Percentiles rank a stretch among this genome's conserved stretches.
Evolutionary conservation across 2,113 vertebrate genomes (phyloP).

Genomic region (Hemibagrus wyckioides): DNA sequence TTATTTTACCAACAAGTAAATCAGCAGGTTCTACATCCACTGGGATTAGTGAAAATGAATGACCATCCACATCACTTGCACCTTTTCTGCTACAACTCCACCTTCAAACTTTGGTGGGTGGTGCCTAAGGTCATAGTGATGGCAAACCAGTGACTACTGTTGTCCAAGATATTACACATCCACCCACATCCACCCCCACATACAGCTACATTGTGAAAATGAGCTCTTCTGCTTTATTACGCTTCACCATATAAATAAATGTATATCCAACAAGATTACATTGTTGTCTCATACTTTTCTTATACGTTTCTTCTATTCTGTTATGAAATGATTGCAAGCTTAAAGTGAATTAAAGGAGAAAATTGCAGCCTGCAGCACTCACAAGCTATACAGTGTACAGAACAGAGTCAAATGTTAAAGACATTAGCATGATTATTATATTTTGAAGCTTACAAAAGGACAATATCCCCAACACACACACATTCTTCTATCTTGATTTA

Average conservation of each 20-base stretch:
- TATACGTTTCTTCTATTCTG: not conserved
- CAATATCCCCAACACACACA: not conserved
- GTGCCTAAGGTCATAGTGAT: not conserved
- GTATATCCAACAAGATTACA: not conserved
- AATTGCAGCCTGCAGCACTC: not conserved
- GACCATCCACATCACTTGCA: not conserved
- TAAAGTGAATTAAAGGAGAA: slow-evolving; percentile 1
- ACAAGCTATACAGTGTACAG: not conserved
- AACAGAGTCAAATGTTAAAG: not conserved
- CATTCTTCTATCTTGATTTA: not conserved
- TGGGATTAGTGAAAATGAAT: not conserved
- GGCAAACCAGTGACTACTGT: not conserved
- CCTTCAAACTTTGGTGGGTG: not conserved
- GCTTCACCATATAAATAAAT: not conserved
- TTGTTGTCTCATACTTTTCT: not conserved
- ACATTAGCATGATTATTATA: not conserved
- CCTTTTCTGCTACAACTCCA: not conserved
- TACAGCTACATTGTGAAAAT: not conserved
- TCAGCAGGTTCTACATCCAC: not conserved
- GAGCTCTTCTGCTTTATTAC: not conserved
- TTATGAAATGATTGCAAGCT: too few relatives aligned
- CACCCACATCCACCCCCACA: too few relatives aligned
- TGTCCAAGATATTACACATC: too few relatives aligned
- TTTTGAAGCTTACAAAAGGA: slow-evolving; percentile 1
- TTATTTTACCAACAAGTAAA: not conserved